Percentiles rank a stretch among this genome's conserved stretches.
Evolutionary conservation across 2,113 vertebrate species (phyloP).

Genomic region (Cynocephalus volans): DNA sequence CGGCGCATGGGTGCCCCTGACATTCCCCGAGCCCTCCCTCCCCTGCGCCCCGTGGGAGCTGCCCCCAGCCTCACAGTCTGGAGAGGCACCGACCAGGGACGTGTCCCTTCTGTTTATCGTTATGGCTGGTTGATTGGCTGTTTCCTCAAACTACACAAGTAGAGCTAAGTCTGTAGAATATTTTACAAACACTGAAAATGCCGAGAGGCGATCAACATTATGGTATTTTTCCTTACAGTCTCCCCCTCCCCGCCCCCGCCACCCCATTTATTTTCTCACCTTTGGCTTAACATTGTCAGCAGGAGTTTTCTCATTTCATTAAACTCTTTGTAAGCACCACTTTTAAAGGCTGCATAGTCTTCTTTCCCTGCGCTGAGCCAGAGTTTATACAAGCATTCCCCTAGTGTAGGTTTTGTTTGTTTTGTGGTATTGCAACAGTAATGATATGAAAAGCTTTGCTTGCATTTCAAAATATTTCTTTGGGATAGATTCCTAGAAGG

Average conservation of each 20-base stretch:
- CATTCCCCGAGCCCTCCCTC: not conserved
- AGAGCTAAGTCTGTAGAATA: not conserved
- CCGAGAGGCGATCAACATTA: not conserved
- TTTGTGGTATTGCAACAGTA: too few species aligned
- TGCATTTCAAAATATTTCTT: slow-evolving; percentile 41
- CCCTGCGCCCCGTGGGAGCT: not conserved
- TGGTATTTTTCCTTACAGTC: not conserved
- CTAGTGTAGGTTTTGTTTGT: too few species aligned
- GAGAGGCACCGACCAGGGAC: not conserved
- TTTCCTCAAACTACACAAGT: not conserved
- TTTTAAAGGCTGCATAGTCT: too few species aligned
- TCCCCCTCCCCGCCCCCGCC: rapidly evolving
- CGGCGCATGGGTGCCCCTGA: not conserved
- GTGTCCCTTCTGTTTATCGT: not conserved
- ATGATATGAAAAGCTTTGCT: not conserved
- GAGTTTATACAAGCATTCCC: too few species aligned
- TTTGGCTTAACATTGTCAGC: not conserved
- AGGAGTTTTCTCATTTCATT: not conserved
- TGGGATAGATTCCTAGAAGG: not conserved
- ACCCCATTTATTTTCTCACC: not conserved
- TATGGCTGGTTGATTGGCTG: slow-evolving; percentile 1
- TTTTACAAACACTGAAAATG: not conserved
- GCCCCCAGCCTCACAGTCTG: not conserved
- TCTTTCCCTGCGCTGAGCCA: too few species aligned
- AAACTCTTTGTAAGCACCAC: too few species aligned